These are phyloP conservation scores for Phyllotis vaccarum DNA, from an alignment of 2,797 vertebrate genomes.

Conservation along the genomic window DNA sequence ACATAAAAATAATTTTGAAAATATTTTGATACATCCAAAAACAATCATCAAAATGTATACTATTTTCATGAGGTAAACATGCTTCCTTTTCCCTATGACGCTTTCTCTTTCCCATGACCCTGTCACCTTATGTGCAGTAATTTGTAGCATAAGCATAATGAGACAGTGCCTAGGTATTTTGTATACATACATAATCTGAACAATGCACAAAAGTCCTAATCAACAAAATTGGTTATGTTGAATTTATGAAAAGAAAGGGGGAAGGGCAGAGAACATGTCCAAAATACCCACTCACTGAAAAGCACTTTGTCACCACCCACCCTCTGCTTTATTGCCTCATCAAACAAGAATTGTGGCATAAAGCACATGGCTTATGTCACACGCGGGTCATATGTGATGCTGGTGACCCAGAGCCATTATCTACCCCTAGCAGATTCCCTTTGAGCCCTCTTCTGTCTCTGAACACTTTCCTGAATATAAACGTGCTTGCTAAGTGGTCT, in stretches of 20 bases:
- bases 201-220: slow-evolving; percentile 48
- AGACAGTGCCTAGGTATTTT: slow-evolving; percentile 37
- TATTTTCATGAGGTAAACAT: slow-evolving; percentile 12
- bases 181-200: slow-evolving; percentile 50
- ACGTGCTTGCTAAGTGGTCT: not conserved
- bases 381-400: slow-evolving; percentile 57
- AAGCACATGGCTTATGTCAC: slow-evolving; percentile 35
- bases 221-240: slow-evolving; percentile 28
- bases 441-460: slow-evolving; percentile 50
- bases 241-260: slow-evolving; percentile 72
- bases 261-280: slow-evolving; percentile 38
- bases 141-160: slow-evolving; percentile 55
- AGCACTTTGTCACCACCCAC: not conserved
- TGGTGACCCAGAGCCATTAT: slow-evolving; percentile 66
- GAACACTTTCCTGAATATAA: slow-evolving; percentile 65
- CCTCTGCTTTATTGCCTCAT: slow-evolving; percentile 64
- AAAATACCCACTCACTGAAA: slow-evolving; percentile 62
- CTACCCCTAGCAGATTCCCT: slow-evolving; percentile 65
- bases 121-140: not conserved
- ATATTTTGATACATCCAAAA: slow-evolving; percentile 49
- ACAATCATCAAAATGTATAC: slow-evolving; percentile 24
- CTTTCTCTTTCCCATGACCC: too few relatives aligned
- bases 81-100: too few relatives aligned
- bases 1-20: slow-evolving; percentile 9
- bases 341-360: slow-evolving; percentile 62